Conservation (phyloP, 2,113 vertebrate species). For the Sprattus sprattus region DNA sequence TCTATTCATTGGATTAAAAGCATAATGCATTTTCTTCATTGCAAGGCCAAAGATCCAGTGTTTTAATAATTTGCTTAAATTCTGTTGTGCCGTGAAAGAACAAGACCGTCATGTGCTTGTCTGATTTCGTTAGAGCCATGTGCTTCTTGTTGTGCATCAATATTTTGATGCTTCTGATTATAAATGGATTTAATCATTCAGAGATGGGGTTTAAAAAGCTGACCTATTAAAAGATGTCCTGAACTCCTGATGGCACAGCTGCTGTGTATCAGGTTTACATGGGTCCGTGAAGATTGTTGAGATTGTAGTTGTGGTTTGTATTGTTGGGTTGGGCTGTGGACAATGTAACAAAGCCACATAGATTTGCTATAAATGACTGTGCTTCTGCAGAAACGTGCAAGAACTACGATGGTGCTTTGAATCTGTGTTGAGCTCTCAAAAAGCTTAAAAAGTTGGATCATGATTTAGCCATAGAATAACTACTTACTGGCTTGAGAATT, state of each 20-base stretch:
- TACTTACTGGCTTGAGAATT: no score
- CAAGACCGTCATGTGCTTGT: background rate
- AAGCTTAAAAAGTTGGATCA: background rate
- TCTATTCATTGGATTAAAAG: background rate
- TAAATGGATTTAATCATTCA: background rate
- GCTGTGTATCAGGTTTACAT: background rate
- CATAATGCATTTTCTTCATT: background rate
- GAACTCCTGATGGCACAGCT: background rate
- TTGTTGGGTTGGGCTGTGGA: background rate
- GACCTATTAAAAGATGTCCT: background rate
- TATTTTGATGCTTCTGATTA: background rate
- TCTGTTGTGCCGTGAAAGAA: background rate
- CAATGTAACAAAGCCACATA: background rate
- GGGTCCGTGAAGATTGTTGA: background rate
- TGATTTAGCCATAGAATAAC: background rate
- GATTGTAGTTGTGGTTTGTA: background rate
- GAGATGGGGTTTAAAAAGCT: background rate
- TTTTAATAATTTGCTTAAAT: background rate
- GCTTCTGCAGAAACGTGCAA: background rate
- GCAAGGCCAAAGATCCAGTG: no score
- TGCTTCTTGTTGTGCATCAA: background rate
- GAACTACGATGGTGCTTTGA: background rate
- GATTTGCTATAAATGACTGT: background rate
- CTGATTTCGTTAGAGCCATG: slow-evolving; percentile 5
- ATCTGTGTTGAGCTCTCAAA: background rate